phyloP scores from a whole-genome alignment of 2,113 vertebrate genomes.

The Pimephales promelas region DNA sequence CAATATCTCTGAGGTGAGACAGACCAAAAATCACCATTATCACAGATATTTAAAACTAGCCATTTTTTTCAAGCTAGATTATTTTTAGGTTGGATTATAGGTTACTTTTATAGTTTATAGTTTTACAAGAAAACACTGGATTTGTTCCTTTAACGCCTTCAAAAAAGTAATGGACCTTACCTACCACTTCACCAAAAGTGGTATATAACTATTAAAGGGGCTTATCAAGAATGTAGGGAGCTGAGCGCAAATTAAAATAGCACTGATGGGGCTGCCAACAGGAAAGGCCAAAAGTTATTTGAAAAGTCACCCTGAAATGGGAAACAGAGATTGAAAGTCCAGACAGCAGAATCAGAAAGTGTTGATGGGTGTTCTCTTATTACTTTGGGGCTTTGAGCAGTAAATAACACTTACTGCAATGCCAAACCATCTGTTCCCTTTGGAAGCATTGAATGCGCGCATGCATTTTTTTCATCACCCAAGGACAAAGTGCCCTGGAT shows the following conservation, averaged over 20 bases:
- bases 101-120: neutral
- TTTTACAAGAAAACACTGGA: neutral
- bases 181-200: neutral
- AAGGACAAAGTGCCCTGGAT: conserved; percentile 57
- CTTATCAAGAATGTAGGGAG: neutral
- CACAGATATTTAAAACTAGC: neutral
- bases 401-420: conserved; percentile 51
- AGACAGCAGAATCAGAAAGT: conserved; percentile 49
- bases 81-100: neutral
- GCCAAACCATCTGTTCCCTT: conserved; percentile 62
- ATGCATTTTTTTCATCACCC: conserved; percentile 46
- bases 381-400: conserved; percentile 53
- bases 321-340: conserved; percentile 50
- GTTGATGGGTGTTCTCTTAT: conserved; percentile 51
- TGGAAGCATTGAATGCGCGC: conserved; percentile 43
- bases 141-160: neutral
- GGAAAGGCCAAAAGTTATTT: conserved; percentile 37
- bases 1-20: neutral
- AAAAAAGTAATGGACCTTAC: neutral
- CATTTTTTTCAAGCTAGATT: neutral
- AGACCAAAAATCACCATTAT: neutral
- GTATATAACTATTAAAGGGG: neutral
- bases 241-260: conserved; percentile 1
- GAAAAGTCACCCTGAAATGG: conserved; percentile 43
- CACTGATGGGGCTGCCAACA: conserved; percentile 23